Evolutionary conservation across 23 tunicate genomes (phyloP), one percentile per base, ranked within the genome.

Genomic region (Aplidium turbinatum): DNA sequence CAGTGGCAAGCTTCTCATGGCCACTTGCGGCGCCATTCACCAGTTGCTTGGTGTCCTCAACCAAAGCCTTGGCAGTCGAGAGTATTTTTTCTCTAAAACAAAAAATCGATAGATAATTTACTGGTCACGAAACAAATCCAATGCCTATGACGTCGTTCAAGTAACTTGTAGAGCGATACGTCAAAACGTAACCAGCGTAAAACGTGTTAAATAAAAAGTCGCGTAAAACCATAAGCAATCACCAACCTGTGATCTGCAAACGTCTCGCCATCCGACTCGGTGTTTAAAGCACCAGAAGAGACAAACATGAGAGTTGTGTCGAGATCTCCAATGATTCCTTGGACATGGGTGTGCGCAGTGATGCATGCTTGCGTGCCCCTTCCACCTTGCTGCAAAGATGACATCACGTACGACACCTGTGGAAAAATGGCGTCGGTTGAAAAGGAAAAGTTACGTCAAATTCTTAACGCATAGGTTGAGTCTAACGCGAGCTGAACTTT

Each of bases 351-450:
- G 35, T 83, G 89, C 4, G 97, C 97, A 65, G 79, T 83, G 69
- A 90, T 83, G 79, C 97, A 90, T 1, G 97, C 97, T 31, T 90
- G 97, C 20, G 97, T 90, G 23, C 97, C 97, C 28, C 97, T 68
- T 0, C 92, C 97, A 6, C 97, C 97, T 69, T 88, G 84, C 66
- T 83, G 89, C 32, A 90, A 65, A 22, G 97, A 90, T 25, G 97
- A 88, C 72, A 90, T 65, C 33, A 90, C 89, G 61, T 51, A 90
- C 2, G 97, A 90, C 24, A 90, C 97, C 97, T 90, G 90, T 13
- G 25, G 9, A 9, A 42, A n/a, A n/a, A n/a, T n/a, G n/a, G n/a
- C n/a, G n/a, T n/a, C n/a, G n/a, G n/a, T n/a, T n/a, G n/a, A n/a
- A n/a, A n/a, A n/a, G n/a, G n/a, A n/a, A n/a, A n/a, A n/a, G n/a